Percentiles rank a stretch among this genome's conserved stretches.
Evolutionary conservation across 2,888 invertebrate genomes (phyloP).

Genomic region (Pandemis corylana): DNA sequence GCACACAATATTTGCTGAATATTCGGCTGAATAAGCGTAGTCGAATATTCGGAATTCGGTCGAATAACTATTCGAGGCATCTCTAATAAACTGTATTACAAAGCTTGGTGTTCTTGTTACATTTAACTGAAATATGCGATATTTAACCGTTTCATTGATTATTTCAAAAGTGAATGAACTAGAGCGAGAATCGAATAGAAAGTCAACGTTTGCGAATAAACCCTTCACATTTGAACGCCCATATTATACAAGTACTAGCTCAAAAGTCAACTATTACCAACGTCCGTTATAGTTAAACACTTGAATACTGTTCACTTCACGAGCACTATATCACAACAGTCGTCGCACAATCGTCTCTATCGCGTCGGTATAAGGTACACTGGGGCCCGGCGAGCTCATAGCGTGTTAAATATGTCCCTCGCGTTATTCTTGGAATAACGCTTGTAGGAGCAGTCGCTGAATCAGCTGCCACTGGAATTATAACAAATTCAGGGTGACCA

Average conservation of each 20-base stretch:
- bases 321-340: slow-evolving; percentile 26
- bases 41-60: too few species aligned
- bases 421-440: slow-evolving; percentile 83
- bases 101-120: too few species aligned
- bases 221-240: background rate
- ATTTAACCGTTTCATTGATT: too few species aligned
- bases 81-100: too few species aligned
- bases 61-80: too few species aligned
- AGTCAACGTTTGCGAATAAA: background rate
- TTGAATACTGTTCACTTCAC: slow-evolving; percentile 21
- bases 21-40: too few species aligned
- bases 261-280: slow-evolving; percentile 1
- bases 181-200: background rate
- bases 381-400: slow-evolving; percentile 58
- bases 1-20: too few species aligned
- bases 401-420: slow-evolving; percentile 79
- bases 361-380: slow-evolving; percentile 49
- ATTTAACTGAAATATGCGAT: too few species aligned
- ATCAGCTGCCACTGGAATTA: slow-evolving; percentile 82
- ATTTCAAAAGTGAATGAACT: background rate
- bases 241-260: background rate
- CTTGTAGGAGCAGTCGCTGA: slow-evolving; percentile 81
- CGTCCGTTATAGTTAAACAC: background rate
- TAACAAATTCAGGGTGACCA: background rate
- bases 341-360: slow-evolving; percentile 51